Evolutionary conservation across 2,888 invertebrate genomes (phyloP).

Genomic region (Lysandra coridon): DNA sequence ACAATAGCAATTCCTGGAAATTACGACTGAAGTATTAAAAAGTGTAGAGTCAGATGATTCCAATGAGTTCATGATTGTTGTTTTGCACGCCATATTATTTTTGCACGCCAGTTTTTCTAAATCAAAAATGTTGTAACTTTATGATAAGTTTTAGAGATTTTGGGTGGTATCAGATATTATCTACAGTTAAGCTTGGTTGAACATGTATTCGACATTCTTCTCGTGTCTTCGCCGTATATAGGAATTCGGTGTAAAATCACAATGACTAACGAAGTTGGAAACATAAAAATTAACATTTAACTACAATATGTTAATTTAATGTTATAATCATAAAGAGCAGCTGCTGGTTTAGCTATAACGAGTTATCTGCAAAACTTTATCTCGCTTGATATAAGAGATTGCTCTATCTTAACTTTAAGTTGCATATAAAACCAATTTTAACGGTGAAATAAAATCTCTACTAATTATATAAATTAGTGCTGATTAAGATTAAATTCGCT

Average conservation of each 20-base stretch:
- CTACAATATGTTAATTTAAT: constrained; percentile 17
- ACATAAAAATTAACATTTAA: constrained; percentile 19
- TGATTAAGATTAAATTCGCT: neutral
- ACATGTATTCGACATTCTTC: neutral
- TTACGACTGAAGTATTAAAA: too few species aligned
- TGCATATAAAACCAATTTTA: neutral
- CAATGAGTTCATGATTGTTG: too few species aligned
- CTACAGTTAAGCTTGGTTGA: neutral
- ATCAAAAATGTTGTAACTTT: neutral
- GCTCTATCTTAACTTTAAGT: neutral
- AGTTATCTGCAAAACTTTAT: neutral
- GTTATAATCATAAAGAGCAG: constrained; percentile 4
- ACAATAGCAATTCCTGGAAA: too few species aligned
- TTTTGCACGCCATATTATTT: too few species aligned
- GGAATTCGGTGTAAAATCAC: constrained; percentile 8
- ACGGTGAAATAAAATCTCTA: neutral
- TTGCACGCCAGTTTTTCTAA: neutral
- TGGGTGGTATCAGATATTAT: neutral
- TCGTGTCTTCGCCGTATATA: neutral
- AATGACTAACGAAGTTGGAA: neutral
- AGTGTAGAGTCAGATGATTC: too few species aligned
- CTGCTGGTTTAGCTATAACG: neutral
- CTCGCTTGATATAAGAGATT: constrained; percentile 2
- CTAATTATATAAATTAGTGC: neutral
- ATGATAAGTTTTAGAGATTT: neutral